These are phyloP conservation scores for Marronus borbonicus DNA, from an alignment of 2,888 invertebrate genomes.

Conservation along the genomic window DNA sequence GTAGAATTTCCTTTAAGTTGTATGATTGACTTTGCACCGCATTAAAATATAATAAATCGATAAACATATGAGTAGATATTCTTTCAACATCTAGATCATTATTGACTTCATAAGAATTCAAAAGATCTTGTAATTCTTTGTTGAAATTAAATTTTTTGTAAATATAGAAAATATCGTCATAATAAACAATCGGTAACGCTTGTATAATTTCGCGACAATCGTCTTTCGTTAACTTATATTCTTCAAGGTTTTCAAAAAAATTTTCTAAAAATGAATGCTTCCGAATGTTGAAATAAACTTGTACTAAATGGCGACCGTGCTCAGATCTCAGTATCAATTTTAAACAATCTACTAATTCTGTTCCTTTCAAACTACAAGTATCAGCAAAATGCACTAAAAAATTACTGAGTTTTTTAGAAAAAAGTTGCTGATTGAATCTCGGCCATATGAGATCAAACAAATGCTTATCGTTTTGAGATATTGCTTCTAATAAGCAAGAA, in stretches of 20 bases:
- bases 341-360: slow-evolving; percentile 25
- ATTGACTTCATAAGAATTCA: slow-evolving; percentile 6
- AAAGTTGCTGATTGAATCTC: slow-evolving; percentile 13
- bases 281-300: not conserved
- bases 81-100: not conserved
- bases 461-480: slow-evolving; percentile 9
- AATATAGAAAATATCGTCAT: slow-evolving; percentile 24
- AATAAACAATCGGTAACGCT: slow-evolving; percentile 21
- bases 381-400: slow-evolving; percentile 16
- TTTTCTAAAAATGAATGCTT: slow-evolving; percentile 7
- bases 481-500: slow-evolving; percentile 17
- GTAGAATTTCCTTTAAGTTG: slow-evolving; percentile 32
- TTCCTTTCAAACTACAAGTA: slow-evolving; percentile 19
- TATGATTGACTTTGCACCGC: not conserved
- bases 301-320: not conserved
- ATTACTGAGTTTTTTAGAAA: not conserved
- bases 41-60: slow-evolving; percentile 21
- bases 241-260: slow-evolving; percentile 13
- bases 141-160: slow-evolving; percentile 35
- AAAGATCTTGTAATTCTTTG: slow-evolving; percentile 11
- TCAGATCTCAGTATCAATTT: not conserved
- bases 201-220: slow-evolving; percentile 23
- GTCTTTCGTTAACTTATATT: slow-evolving; percentile 13
- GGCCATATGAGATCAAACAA: slow-evolving; percentile 31
- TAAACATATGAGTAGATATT: not conserved